Evolutionary conservation across 2,113 vertebrate species (phyloP), one percentile per base, ranked within the genome.

Genomic region (Martes martes): DNA sequence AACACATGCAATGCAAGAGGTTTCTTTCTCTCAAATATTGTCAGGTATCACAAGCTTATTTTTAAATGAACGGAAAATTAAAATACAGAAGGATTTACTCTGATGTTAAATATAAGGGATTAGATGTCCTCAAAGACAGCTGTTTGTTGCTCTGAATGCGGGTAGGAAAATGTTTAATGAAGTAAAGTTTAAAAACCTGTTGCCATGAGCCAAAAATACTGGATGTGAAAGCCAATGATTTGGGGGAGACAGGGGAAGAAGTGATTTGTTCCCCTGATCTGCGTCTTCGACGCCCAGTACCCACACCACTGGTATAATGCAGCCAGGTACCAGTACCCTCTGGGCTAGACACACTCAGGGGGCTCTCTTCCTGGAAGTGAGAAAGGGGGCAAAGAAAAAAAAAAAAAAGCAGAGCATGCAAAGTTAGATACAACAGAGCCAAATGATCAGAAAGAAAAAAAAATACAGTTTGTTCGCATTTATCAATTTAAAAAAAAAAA

Each of bases 161-260:
- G 90, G 97, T 93, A 96, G 98, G 98, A 99, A 99, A 99, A 98
- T 98, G 98, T 99, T 99, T 99, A 99, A 99, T 99, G 99, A 99
- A 99, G 99, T 99, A 99, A 99, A 99, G 98, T 99, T 99, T 99
- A 99, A 99, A 99, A 99, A 99, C 99, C 99, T 99, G 99, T 99
- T 99, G 99, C 99, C 99, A 99, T 99, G 99, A 99, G 99, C 99
- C 99, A 99, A 99, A 99, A 99, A 99, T 99, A 99, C 99, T 99
- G 99, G 99, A 99, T 99, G 99, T 99, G 99, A 99, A 99, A 99
- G 99, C 99, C 99, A 99, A 99, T 99, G 99, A 99, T 99, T 99
- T 99, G 99, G 99, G 99, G 99, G 99, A 99, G 98, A 99, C 99
- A 99, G 99, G 99, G 99, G 99, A 99, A 99, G 99, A 99, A 99